Conservation (phyloP, 2,113 vertebrate genomes). For the Aix galericulata region DNA sequence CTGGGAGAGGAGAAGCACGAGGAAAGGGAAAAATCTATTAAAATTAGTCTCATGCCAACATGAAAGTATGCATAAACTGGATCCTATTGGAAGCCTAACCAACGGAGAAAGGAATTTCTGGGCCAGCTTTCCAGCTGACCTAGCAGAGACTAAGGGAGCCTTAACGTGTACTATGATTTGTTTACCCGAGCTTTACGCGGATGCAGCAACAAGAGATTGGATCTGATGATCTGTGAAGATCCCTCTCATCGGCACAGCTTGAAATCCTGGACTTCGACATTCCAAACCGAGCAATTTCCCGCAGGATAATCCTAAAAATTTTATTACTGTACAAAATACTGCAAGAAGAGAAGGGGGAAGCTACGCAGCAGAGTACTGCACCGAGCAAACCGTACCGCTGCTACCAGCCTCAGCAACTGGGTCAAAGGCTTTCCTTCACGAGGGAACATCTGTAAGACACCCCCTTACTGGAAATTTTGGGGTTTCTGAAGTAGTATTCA, state of each 20-base stretch:
- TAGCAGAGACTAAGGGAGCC: slow-evolving; percentile 27
- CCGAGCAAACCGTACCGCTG: rapidly evolving
- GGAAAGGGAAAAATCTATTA: not conserved
- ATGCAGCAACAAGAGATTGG: not conserved
- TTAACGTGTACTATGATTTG: not conserved
- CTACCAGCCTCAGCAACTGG: rapidly evolving
- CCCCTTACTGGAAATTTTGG: not conserved
- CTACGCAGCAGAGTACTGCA: no score
- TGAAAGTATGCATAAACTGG: not conserved
- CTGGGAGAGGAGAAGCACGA: not conserved
- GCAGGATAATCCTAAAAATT: not conserved
- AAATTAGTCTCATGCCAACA: not conserved
- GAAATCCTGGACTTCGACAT: not conserved
- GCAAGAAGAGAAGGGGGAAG: no score
- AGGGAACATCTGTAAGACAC: not conserved
- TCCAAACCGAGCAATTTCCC: not conserved
- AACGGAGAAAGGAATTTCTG: slow-evolving; percentile 5
- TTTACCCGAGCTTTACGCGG: not conserved
- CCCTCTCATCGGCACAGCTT: not conserved
- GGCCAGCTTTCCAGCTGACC: slow-evolving; percentile 40
- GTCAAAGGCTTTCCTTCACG: not conserved
- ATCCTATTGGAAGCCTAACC: not conserved
- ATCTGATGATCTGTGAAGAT: not conserved
- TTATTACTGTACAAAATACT: no score
- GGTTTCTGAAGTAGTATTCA: not conserved